Percentiles rank a stretch among this genome's conserved stretches.
These are phyloP conservation scores for Heliconius sara DNA, from an alignment of 2,888 invertebrate species.

Conservation along the genomic window DNA sequence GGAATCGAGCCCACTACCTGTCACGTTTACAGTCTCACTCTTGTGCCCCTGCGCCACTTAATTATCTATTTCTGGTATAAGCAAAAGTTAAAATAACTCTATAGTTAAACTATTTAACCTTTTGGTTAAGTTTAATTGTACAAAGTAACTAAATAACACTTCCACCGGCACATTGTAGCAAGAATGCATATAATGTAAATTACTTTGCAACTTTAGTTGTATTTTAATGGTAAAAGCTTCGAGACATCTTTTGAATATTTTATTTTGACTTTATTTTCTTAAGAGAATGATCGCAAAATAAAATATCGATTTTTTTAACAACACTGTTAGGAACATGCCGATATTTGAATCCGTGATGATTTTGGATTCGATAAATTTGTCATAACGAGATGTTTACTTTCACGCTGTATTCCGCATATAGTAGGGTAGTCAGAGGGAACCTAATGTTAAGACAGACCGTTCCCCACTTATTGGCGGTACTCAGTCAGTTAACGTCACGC, in stretches of 20 bases:
- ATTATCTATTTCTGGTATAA: not conserved
- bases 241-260: not conserved
- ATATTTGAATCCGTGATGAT: no score
- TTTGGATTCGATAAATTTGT: no score
- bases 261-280: not conserved
- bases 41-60: not conserved
- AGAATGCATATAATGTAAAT: conserved; percentile 16
- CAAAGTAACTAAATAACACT: not conserved
- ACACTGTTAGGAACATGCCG: no score
- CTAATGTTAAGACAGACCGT: not conserved
- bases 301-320: no score
- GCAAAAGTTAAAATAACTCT: conserved; percentile 7
- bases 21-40: no score
- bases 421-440: no score
- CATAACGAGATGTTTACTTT: no score
- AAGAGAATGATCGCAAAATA: no score
- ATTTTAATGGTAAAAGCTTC: not conserved
- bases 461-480: not conserved
- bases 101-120: conserved; percentile 6
- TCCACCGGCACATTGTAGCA: not conserved
- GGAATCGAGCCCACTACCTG: no score
- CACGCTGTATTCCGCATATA: no score
- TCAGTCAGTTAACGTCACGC: no score
- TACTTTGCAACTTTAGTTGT: not conserved
- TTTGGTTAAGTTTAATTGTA: conserved; percentile 12